Evolutionary conservation across 1,140 invertebrate species (phyloP), one percentile per base, ranked within the genome.

Genomic region (Drosophila melanogaster): DNA sequence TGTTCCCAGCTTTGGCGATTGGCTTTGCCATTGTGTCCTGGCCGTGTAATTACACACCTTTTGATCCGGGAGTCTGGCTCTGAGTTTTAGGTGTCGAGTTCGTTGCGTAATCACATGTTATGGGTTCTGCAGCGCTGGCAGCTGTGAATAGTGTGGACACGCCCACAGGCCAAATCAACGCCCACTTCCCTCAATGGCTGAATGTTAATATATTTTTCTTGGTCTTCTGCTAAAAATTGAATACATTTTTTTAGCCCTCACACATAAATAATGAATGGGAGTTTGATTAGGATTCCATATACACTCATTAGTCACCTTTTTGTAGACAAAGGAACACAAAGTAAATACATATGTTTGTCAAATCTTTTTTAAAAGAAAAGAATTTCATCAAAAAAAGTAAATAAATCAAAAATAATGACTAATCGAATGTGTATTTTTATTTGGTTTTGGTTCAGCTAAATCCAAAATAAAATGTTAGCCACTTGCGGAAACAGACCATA

Each of bases 51-150:
- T 89, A 89, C 59, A 72, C 69, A 58, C 54, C 74, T 74, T 46
- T 44, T 17, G 41, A 44, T 41, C 22, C 73, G 73, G 73, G 19
- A n/a, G 47, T 49, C 43, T 69, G 58, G 62, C 24, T 50, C 46
- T 46, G 50, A 41, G 62, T 70, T 38, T 30, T 62, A 89, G 84
- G 84, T 87, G 84, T 87, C 84, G 80, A 87, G 60, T 87, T 87
- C 84, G 83, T 70, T 89, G 76, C 71, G 61, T 87, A 87, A 87
- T 87, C 79, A 87, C 22, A 87, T 89, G 84, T 89, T 89, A 89
- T 77, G 70, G 58, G 24, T 22, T 41, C 60, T 56, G 75, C 76
- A 50, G 49, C 67, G 77, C 62, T 66, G 58, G 51, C 84, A 64
- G 66, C 61, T 84, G 76, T 56, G 44, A 62, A 75, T 70, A 55